These are phyloP conservation scores for Gobiocypris rarus DNA, from an alignment of 2,113 vertebrate genomes.

Conservation along the genomic window DNA sequence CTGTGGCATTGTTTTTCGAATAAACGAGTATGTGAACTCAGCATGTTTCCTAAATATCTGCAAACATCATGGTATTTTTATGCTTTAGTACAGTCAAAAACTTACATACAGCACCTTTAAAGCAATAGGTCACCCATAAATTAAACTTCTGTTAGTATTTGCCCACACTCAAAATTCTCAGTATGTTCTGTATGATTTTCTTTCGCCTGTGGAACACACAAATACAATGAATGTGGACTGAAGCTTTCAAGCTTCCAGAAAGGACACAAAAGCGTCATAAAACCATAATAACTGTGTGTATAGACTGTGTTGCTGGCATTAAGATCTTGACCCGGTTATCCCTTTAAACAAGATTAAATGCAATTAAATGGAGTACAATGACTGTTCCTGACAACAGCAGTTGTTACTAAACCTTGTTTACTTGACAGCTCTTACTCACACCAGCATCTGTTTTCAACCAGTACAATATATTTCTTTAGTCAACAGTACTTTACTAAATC, in stretches of 20 bases:
- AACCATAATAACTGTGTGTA: background rate
- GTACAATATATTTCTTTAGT: background rate
- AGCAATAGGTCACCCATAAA: background rate
- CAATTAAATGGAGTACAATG: conserved; percentile 12
- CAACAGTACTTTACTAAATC: background rate
- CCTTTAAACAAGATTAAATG: background rate
- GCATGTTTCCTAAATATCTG: no score
- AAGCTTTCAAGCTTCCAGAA: background rate
- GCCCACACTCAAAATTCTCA: background rate
- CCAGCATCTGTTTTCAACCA: background rate
- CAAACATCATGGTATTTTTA: no score
- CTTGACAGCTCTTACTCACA: conserved; percentile 47
- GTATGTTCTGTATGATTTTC: background rate
- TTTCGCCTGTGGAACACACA: no score
- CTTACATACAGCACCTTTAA: background rate
- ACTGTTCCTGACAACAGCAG: conserved; percentile 52
- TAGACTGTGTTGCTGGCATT: background rate
- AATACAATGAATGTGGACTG: background rate
- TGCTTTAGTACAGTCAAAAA: no score
- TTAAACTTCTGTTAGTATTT: background rate
- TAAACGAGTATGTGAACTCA: no score
- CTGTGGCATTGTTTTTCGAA: no score
- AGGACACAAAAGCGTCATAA: background rate
- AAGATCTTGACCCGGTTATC: background rate
- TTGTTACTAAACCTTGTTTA: conserved; percentile 49